Percentiles rank a stretch among this genome's conserved stretches.
phyloP scores from a whole-genome alignment of 1,140 invertebrate species.

The Zaprionus taronus region DNA sequence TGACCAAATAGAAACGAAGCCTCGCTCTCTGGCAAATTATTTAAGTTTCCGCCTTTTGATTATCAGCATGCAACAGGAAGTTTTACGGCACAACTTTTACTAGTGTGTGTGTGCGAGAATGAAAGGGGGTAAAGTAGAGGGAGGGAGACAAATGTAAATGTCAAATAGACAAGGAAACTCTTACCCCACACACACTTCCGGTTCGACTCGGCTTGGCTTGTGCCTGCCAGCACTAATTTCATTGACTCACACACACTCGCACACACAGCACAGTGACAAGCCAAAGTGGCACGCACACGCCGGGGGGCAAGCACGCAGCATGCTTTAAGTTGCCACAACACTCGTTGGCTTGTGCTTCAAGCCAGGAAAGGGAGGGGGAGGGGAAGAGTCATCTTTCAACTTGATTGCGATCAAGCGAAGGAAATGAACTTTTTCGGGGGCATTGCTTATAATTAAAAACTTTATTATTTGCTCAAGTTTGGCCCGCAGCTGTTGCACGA shows the following conservation, averaged over 20 bases:
- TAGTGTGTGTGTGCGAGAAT: constrained; percentile 30
- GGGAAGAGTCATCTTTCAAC: constrained; percentile 33
- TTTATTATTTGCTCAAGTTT: constrained; percentile 80
- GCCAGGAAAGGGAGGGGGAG: neutral
- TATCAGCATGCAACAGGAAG: constrained; percentile 62
- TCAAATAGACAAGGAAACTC: constrained; percentile 60
- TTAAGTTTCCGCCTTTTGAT: constrained; percentile 68
- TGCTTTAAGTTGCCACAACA: constrained; percentile 26
- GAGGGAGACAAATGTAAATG: constrained; percentile 59
- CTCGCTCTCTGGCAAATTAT: constrained; percentile 57
- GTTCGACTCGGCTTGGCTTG: constrained; percentile 14
- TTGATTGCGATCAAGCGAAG: constrained; percentile 65
- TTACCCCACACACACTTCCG: constrained; percentile 65
- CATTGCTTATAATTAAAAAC: constrained; percentile 82
- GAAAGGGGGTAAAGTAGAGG: neutral
- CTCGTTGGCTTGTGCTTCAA: constrained; percentile 21
- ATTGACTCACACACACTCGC: constrained; percentile 62
- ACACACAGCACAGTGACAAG: constrained; percentile 20
- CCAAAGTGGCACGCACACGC: constrained; percentile 55
- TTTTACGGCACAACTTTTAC: constrained; percentile 60
- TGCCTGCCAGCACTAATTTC: constrained; percentile 69
- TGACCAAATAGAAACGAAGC: constrained; percentile 51
- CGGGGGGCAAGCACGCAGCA: constrained; percentile 10
- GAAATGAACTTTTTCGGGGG: constrained; percentile 53
- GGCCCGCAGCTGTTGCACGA: constrained; percentile 79